Percentiles rank a stretch among this genome's conserved stretches.
Evolutionary conservation across 2,797 vertebrate species (phyloP).

Genomic region (Alcedo atthis): DNA sequence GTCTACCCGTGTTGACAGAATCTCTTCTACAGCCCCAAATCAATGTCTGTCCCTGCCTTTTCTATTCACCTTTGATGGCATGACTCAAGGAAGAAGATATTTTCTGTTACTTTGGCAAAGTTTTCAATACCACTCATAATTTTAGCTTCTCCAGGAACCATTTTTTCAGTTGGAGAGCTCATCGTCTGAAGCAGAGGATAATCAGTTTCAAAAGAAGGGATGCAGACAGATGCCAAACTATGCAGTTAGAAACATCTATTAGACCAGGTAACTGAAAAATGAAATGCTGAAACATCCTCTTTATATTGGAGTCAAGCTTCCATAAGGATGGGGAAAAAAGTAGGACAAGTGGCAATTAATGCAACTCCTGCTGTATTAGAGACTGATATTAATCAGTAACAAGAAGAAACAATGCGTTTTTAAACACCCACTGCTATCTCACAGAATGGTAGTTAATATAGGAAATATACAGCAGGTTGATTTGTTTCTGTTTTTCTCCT

Average conservation of each 20-base stretch:
- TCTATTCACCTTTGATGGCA: neutral
- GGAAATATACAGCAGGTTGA: neutral
- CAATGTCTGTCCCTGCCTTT: neutral
- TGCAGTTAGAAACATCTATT: neutral
- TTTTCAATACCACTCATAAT: neutral
- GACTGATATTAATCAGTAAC: neutral
- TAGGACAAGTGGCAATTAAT: slow-evolving; percentile 6
- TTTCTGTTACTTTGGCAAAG: neutral
- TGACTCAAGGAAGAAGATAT: neutral
- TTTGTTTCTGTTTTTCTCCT: slow-evolving; percentile 5
- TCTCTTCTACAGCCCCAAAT: neutral
- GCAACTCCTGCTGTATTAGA: slow-evolving; percentile 1
- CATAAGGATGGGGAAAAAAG: neutral
- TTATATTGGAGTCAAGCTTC: neutral
- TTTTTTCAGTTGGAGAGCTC: neutral
- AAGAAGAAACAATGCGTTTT: neutral
- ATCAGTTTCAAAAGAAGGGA: slow-evolving; percentile 23
- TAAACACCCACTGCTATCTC: neutral
- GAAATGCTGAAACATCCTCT: neutral
- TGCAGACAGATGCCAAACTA: neutral
- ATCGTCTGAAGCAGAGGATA: neutral
- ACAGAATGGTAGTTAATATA: slow-evolving; percentile 1
- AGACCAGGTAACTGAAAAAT: neutral
- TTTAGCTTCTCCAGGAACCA: neutral
- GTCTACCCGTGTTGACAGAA: neutral